These are phyloP conservation scores for Meloidogyne chitwoodi DNA, from an alignment of 1,140 invertebrate species.

Conservation along the genomic window DNA sequence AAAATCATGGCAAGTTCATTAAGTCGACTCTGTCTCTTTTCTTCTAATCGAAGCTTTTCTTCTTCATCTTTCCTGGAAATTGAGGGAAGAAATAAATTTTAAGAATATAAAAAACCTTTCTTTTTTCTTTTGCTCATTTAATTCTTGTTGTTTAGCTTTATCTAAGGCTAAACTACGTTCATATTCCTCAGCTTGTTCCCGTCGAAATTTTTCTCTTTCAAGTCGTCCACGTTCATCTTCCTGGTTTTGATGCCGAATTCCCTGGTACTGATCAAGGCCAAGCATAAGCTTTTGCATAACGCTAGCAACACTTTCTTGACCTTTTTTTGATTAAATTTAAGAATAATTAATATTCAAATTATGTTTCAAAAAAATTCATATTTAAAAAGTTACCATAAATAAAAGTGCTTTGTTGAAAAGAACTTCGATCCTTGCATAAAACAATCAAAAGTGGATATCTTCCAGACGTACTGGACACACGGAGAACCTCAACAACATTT, in stretches of 20 bases:
- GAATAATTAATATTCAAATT: neutral
- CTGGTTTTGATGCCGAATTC: constrained; percentile 30
- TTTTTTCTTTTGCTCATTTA: constrained; percentile 6
- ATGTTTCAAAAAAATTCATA: neutral
- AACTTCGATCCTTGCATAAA: constrained; percentile 38
- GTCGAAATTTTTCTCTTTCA: constrained; percentile 41
- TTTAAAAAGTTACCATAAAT: constrained; percentile 14
- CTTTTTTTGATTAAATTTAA: neutral
- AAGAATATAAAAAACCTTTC: constrained; percentile 22
- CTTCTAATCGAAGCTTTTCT: constrained; percentile 7
- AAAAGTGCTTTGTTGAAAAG: neutral
- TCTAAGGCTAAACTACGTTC: constrained; percentile 35
- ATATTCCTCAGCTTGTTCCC: constrained; percentile 40
- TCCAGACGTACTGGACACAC: constrained; percentile 1
- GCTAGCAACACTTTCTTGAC: constrained; percentile 24
- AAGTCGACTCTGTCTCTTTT: constrained; percentile 12
- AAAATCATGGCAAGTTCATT: constrained; percentile 23
- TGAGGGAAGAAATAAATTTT: neutral
- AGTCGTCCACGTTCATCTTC: constrained; percentile 33
- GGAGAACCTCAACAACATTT: constrained; percentile 13
- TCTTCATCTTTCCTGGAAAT: constrained; percentile 24
- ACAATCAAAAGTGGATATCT: constrained; percentile 39
- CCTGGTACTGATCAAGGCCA: constrained; percentile 26
- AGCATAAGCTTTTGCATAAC: constrained; percentile 35
- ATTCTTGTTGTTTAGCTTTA: constrained; percentile 34